Conservation (phyloP, 2,797 vertebrate species). For the Sphenopsis melanotis region DNA sequence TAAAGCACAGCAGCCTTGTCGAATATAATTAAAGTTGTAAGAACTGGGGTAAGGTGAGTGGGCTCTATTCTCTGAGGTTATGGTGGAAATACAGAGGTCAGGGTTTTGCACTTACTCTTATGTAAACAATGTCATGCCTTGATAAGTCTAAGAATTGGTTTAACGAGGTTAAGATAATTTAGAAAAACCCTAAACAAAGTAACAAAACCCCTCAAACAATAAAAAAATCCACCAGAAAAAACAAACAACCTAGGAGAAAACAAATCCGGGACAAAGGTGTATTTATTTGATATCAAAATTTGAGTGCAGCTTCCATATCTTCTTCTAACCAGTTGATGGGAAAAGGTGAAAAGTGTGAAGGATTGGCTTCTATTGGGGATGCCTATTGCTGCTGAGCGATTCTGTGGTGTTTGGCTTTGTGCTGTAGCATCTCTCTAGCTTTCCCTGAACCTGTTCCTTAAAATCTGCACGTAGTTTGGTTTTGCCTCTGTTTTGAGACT, state of each 20-base stretch:
- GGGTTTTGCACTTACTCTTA: constrained; percentile 72
- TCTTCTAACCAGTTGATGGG: not conserved
- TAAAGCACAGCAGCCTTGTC: constrained; percentile 35
- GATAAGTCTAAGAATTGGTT: constrained; percentile 56
- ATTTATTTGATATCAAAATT: not conserved
- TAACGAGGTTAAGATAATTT: constrained; percentile 32
- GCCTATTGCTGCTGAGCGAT: not conserved
- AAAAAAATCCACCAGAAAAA: rapidly evolving
- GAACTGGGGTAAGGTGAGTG: constrained; percentile 48
- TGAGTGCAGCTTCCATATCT: not conserved
- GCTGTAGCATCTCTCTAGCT: not conserved
- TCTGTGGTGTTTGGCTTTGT: not conserved
- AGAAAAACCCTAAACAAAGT: not conserved
- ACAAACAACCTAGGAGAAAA: not conserved
- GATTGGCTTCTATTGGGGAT: not conserved
- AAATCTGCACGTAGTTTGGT: not conserved
- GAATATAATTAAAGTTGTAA: constrained; percentile 58
- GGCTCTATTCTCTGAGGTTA: constrained; percentile 65
- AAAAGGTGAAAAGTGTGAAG: not conserved
- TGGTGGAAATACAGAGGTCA: constrained; percentile 69
- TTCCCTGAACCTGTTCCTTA: not conserved
- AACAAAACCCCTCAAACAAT: not conserved
- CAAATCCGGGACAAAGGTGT: not conserved
- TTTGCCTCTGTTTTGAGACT: not conserved
- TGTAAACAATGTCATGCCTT: constrained; percentile 73